phyloP scores from a whole-genome alignment of 2,888 invertebrate genomes.

The Polydrusus pterygomalis region DNA sequence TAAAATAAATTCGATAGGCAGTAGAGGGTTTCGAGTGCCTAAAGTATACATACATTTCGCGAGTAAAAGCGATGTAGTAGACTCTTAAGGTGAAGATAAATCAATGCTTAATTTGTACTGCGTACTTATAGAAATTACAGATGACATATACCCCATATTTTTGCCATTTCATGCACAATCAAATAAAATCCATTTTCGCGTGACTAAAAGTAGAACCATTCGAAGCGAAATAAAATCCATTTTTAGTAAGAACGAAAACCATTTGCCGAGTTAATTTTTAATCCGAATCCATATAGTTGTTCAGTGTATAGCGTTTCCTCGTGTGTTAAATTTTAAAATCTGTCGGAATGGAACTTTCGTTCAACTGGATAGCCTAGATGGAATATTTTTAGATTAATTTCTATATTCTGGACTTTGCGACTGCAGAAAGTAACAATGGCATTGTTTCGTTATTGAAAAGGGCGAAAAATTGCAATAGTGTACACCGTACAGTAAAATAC shows the following conservation, averaged over 20 bases:
- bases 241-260: constrained; percentile 35
- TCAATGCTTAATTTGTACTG: too few species aligned
- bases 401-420: background rate
- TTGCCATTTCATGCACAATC: background rate
- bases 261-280: constrained; percentile 36
- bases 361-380: background rate
- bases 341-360: constrained; percentile 1
- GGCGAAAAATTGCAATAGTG: background rate
- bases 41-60: too few species aligned
- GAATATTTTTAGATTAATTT: constrained; percentile 11
- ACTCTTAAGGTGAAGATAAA: too few species aligned
- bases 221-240: constrained; percentile 28
- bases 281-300: constrained; percentile 23
- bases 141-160: background rate
- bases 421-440: background rate
- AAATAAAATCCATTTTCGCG: background rate
- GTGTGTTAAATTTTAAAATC: constrained; percentile 27
- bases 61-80: too few species aligned
- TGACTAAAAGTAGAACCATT: constrained; percentile 15
- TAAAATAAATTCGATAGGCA: too few species aligned
- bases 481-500: too few species aligned
- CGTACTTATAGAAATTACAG: too few species aligned
- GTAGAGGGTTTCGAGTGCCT: too few species aligned
- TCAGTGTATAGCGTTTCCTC: background rate
- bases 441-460: background rate